phyloP scores from a whole-genome alignment of 2,797 vertebrate species.

The Dromococcyx pavoninus region DNA sequence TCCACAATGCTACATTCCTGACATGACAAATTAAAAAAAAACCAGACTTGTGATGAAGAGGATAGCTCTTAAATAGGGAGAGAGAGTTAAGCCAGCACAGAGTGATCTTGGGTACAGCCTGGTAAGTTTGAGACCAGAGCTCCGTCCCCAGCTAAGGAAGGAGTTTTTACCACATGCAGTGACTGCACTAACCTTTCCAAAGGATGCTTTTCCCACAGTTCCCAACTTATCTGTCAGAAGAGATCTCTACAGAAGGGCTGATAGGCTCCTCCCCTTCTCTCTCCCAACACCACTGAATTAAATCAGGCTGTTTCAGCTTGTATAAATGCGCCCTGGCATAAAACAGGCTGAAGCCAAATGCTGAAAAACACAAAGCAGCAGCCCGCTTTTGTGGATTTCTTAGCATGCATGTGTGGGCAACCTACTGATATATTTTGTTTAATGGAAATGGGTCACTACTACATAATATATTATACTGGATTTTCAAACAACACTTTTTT shows the following conservation, averaged over 20 bases:
- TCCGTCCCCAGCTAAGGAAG: background rate
- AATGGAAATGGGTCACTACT: background rate
- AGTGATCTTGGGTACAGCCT: background rate
- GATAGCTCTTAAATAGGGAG: background rate
- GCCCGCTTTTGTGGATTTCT: background rate
- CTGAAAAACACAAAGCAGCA: background rate
- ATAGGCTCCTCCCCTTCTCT: background rate
- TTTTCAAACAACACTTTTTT: background rate
- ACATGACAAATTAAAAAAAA: background rate
- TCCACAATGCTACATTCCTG: background rate
- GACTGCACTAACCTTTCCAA: background rate
- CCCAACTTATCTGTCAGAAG: background rate
- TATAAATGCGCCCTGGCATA: background rate
- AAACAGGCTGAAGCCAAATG: background rate
- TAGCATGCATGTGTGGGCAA: background rate
- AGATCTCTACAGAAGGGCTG: background rate
- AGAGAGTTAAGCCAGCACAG: background rate
- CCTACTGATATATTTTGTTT: background rate
- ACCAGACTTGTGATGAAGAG: background rate
- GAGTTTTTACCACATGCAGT: background rate
- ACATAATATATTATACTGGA: background rate
- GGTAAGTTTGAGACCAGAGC: background rate
- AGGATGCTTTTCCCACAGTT: background rate
- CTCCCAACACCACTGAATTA: background rate
- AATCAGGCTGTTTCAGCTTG: background rate